A percentile compares a stretch with the other conserved stretches of the same genome.
phyloP scores from a whole-genome alignment of 1,140 invertebrate species.

The Chelonus insularis region DNA sequence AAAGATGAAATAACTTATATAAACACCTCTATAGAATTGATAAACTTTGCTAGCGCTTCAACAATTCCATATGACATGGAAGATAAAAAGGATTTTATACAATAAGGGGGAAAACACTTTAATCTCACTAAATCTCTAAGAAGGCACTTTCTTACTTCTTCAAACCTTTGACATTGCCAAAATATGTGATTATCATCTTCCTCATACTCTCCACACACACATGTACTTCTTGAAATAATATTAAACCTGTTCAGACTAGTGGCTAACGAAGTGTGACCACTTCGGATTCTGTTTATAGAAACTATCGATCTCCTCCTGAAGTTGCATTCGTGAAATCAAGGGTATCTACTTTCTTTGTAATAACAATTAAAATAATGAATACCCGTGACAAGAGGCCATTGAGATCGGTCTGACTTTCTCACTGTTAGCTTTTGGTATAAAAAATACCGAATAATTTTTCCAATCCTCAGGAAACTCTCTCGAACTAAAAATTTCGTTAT shows the following conservation, averaged over 20 bases:
- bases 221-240: slow-evolving; percentile 22
- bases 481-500: too few species aligned
- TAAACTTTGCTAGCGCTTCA: neutral
- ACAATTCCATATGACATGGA: neutral
- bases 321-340: too few species aligned
- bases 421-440: too few species aligned
- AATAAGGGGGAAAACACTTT: neutral
- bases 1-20: too few species aligned
- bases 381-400: too few species aligned
- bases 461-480: too few species aligned
- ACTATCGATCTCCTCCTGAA: slow-evolving; percentile 22
- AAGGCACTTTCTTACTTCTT: neutral
- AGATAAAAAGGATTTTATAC: neutral
- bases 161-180: slow-evolving; percentile 25
- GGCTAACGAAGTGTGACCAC: slow-evolving; percentile 28
- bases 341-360: too few species aligned
- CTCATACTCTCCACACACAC: slow-evolving; percentile 19
- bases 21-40: too few species aligned
- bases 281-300: slow-evolving; percentile 28
- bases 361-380: too few species aligned
- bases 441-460: too few species aligned
- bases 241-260: slow-evolving; percentile 25
- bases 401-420: too few species aligned
- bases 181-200: slow-evolving; percentile 30
- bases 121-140: neutral